These are phyloP conservation scores for Drosophila longiperda DNA, from an alignment of 2,888 invertebrate genomes.

Conservation along the genomic window DNA sequence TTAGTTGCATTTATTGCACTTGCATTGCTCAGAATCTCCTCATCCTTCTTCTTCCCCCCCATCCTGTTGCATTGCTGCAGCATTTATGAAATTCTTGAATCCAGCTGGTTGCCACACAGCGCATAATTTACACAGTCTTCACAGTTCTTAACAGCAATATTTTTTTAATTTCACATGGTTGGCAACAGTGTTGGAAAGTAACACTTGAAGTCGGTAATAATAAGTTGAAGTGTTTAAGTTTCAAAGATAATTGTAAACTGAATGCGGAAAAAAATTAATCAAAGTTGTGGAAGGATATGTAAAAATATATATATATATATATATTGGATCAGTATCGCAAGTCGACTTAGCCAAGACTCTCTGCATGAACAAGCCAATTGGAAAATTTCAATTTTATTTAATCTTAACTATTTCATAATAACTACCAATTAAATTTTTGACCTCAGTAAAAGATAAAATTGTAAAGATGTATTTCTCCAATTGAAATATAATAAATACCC, in stretches of 20 bases:
- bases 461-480: not conserved
- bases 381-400: not conserved
- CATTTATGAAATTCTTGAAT: not conserved
- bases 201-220: not conserved
- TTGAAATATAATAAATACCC: not conserved
- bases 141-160: not conserved
- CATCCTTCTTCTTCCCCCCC: not conserved
- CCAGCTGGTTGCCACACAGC: not conserved
- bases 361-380: not conserved
- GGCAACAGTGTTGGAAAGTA: not conserved
- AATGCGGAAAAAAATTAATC: not conserved
- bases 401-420: not conserved
- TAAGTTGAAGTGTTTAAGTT: not conserved
- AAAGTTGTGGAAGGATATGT: not conserved
- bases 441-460: not conserved
- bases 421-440: not conserved
- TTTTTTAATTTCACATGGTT: not conserved
- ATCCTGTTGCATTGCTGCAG: not conserved
- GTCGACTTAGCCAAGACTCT: no score
- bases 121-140: not conserved
- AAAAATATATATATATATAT: not conserved
- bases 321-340: not conserved
- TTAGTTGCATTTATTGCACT: conserved; percentile 44
- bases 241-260: not conserved
- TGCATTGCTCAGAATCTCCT: not conserved